A percentile compares a stretch with the other conserved stretches of the same genome.
Conservation (phyloP, 2,888 invertebrate species). For the Latrodectus elegans region DNA sequence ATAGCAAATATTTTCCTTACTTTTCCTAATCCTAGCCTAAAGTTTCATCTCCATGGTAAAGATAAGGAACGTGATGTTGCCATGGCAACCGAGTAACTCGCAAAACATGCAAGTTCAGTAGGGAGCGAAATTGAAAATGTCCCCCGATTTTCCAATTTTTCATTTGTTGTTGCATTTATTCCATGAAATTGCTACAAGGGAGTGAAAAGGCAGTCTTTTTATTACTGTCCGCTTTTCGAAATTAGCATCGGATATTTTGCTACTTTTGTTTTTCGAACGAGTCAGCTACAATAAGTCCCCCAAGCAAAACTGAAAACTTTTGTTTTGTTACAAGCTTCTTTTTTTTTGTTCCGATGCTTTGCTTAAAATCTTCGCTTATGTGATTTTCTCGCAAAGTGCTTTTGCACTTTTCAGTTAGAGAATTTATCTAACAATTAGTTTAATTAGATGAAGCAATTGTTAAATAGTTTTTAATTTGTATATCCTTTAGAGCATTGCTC, state of each 20-base stretch:
- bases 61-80: conserved; percentile 53
- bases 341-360: not conserved
- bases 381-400: conserved; percentile 10
- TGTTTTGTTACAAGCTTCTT: not conserved
- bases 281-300: conserved; percentile 22
- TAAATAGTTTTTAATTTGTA: conserved; percentile 34
- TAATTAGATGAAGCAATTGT: conserved; percentile 60
- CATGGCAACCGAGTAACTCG: conserved; percentile 35
- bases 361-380: conserved; percentile 2
- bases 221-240: conserved; percentile 36
- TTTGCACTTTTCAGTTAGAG: not conserved
- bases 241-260: conserved; percentile 60
- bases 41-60: conserved; percentile 63
- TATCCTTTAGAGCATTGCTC: conserved; percentile 16
- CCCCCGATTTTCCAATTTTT: conserved; percentile 12
- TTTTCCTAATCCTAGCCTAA: conserved; percentile 66
- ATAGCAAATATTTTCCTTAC: conserved; percentile 65
- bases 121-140: conserved; percentile 59
- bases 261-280: conserved; percentile 13
- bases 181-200: conserved; percentile 41
- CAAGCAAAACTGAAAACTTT: conserved; percentile 12
- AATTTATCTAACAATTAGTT: conserved; percentile 59
- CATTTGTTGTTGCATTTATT: conserved; percentile 47
- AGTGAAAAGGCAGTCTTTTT: conserved; percentile 39
- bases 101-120: conserved; percentile 38